Percentiles rank a stretch among this genome's conserved stretches.
phyloP scores from a whole-genome alignment of 1,140 invertebrate genomes.

The Drosophila grimshawi region DNA sequence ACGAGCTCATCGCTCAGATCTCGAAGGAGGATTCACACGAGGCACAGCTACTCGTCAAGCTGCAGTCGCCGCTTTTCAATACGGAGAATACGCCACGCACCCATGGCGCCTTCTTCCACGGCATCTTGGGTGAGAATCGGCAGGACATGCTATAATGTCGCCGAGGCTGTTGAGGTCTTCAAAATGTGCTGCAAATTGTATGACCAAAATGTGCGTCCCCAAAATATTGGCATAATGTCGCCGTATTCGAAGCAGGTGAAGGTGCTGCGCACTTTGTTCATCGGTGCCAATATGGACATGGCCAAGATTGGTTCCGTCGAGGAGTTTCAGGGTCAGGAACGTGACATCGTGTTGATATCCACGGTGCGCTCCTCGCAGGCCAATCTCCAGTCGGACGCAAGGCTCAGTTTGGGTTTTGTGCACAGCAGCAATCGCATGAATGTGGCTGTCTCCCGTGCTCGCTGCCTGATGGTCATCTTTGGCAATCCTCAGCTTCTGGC shows the following conservation, averaged over 20 bases:
- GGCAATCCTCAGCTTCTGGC: constrained; percentile 92
- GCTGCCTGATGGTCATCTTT: constrained; percentile 91
- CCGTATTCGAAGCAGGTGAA: constrained; percentile 96
- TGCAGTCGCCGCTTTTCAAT: constrained; percentile 25
- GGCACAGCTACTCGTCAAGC: constrained; percentile 31
- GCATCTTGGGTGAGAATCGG: constrained; percentile 90
- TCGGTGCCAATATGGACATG: constrained; percentile 87
- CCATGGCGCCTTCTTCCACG: constrained; percentile 93
- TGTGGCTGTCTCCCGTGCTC: constrained; percentile 93
- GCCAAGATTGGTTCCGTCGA: constrained; percentile 97
- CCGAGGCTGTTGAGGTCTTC: constrained; percentile 90
- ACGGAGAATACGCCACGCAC: constrained; percentile 68
- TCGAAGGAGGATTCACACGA: constrained; percentile 70
- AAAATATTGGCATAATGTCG: constrained; percentile 95
- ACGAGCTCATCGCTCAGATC: constrained; percentile 76
- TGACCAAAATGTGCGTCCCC: constrained; percentile 86
- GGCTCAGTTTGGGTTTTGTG: constrained; percentile 90
- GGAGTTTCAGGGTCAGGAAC: constrained; percentile 97
- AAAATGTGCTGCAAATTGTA: constrained; percentile 86
- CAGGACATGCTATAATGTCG: constrained; percentile 95
- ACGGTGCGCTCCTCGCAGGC: constrained; percentile 90
- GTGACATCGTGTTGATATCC: constrained; percentile 93
- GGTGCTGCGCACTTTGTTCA: constrained; percentile 63
- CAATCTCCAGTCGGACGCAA: constrained; percentile 86
- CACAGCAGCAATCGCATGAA: constrained; percentile 91